A percentile compares a stretch with the other conserved stretches of the same genome.
Evolutionary conservation across 1,140 invertebrate genomes (phyloP).

Genomic region (Drosophila virilis): DNA sequence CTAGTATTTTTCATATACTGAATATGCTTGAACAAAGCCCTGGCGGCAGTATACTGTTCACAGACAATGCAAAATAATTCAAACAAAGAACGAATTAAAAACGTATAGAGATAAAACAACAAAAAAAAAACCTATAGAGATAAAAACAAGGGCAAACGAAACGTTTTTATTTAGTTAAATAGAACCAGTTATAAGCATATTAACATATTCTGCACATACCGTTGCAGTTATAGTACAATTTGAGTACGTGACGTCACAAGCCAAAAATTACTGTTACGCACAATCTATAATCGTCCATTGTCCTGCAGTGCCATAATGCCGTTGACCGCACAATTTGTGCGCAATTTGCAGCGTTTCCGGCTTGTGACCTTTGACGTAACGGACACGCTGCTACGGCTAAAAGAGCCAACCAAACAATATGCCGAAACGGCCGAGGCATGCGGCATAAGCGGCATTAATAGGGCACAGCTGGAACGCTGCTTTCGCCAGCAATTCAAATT

Average conservation of each 20-base stretch:
- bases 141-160: not conserved
- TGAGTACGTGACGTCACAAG: conserved; percentile 3
- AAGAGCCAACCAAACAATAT: conserved; percentile 90
- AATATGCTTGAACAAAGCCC: not conserved
- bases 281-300: conserved; percentile 1
- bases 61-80: not conserved
- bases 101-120: too few relatives aligned
- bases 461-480: conserved; percentile 85
- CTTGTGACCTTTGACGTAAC: conserved; percentile 95
- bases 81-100: not conserved
- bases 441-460: conserved; percentile 87
- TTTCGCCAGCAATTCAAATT: conserved; percentile 68
- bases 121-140: not conserved
- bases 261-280: not conserved
- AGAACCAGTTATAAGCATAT: not conserved
- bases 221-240: not conserved
- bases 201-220: not conserved
- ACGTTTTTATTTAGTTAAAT: not conserved
- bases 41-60: conserved; percentile 8
- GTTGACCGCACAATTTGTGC: conserved; percentile 59
- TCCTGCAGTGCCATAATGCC: conserved; percentile 50
- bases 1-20: conserved; percentile 9
- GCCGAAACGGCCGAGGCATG: conserved; percentile 87
- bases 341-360: conserved; percentile 84
- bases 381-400: conserved; percentile 90